phyloP scores from a whole-genome alignment of 2,888 invertebrate genomes.

The Andrena chrysosceles region DNA sequence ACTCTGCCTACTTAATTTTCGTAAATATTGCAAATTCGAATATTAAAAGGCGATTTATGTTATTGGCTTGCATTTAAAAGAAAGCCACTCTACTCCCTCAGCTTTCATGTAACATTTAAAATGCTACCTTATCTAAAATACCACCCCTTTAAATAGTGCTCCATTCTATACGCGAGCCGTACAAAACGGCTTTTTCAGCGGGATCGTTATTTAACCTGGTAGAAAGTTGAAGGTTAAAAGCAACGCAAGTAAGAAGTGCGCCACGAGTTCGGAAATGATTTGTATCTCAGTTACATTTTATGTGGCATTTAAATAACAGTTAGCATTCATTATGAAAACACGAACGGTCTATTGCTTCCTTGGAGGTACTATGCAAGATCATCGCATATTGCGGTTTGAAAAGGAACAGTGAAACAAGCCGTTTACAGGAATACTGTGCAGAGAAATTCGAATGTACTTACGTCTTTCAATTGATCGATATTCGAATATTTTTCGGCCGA shows the following conservation, averaged over 20 bases:
- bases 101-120: not conserved
- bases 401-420: not conserved
- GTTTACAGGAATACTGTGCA: not conserved
- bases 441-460: conserved; percentile 38
- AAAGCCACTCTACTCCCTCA: not conserved
- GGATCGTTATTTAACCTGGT: conserved; percentile 28
- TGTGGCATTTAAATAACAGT: not conserved
- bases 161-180: not conserved
- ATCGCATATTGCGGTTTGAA: not conserved
- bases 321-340: not conserved
- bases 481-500: conserved; percentile 27
- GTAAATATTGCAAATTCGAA: too few species aligned
- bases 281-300: not conserved
- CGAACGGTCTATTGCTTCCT: not conserved
- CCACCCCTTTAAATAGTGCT: not conserved
- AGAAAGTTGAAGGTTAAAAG: not conserved
- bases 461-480: conserved; percentile 45
- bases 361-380: not conserved
- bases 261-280: not conserved
- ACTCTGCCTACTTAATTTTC: too few species aligned
- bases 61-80: not conserved
- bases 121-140: not conserved
- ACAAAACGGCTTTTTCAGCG: conserved; percentile 6
- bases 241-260: not conserved
- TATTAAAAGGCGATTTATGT: not conserved